A percentile compares a stretch with the other conserved stretches of the same genome.
phyloP scores from a whole-genome alignment of 2,888 invertebrate species.

The Mesorhabditis belari region DNA sequence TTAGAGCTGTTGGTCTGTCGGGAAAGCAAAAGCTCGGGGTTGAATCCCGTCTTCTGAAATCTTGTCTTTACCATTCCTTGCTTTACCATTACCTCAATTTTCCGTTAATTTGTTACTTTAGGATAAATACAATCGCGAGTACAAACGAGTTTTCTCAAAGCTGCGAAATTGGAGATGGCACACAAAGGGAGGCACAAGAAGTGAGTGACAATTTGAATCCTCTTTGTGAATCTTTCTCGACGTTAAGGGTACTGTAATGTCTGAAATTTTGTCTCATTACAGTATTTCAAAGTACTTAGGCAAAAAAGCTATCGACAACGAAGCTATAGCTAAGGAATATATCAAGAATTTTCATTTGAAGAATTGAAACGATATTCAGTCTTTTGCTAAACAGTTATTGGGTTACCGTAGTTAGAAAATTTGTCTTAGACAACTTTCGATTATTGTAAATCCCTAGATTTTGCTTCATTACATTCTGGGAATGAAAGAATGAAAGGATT shows the following conservation, averaged over 20 bases:
- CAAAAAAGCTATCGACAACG: neutral
- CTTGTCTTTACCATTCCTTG: neutral
- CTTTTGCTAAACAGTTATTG: no score
- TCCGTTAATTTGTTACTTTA: constrained; percentile 4
- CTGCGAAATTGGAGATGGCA: constrained; percentile 1
- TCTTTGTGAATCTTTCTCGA: constrained; percentile 2
- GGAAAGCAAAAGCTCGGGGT: neutral
- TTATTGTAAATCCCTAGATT: no score
- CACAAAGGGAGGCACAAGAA: no score
- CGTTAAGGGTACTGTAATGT: neutral
- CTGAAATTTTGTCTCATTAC: neutral
- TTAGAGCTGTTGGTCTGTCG: neutral
- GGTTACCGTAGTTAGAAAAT: no score
- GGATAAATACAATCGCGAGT: constrained; percentile 18
- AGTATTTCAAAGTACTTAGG: constrained; percentile 4
- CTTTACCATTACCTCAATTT: no score
- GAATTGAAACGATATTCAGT: no score
- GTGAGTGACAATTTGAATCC: no score
- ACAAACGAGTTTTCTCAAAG: constrained; percentile 5
- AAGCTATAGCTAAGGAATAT: constrained; percentile 2
- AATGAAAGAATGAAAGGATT: no score
- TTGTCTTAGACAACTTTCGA: no score
- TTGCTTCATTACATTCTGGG: no score
- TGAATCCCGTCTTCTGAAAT: constrained; percentile 1
- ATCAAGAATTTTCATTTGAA: no score